phyloP scores from a whole-genome alignment of 30 jellyfish, hydroid and myxozoan genomes.

The Haliclystus octoradiatus region DNA sequence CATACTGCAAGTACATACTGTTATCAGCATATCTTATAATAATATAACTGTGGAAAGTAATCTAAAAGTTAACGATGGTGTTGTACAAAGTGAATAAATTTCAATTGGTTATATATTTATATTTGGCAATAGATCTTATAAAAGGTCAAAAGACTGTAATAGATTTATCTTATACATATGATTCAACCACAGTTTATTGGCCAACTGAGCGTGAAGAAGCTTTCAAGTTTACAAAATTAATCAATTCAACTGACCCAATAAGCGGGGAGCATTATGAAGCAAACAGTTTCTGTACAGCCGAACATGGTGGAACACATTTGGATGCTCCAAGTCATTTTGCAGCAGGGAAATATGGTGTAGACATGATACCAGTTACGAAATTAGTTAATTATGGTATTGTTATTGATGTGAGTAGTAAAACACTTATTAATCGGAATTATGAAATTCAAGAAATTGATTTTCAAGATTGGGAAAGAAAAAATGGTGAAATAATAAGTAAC shows the following conservation, averaged over 20 bases:
- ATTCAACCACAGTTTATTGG: slow-evolving; percentile 36
- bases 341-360: slow-evolving; percentile 44
- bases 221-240: slow-evolving; percentile 17
- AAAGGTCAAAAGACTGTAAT: no score
- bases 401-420: slow-evolving; percentile 35
- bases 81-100: no score
- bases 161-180: slow-evolving; percentile 29
- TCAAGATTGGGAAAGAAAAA: slow-evolving; percentile 28
- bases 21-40: no score
- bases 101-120: no score
- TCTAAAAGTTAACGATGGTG: no score
- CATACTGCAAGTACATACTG: no score
- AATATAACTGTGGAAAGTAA: no score
- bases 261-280: slow-evolving; percentile 38
- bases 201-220: slow-evolving; percentile 44
- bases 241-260: slow-evolving; percentile 1
- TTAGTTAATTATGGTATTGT: slow-evolving; percentile 42
- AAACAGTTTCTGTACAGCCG: slow-evolving; percentile 54
- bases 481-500: slow-evolving; percentile 28
- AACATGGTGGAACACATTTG: slow-evolving; percentile 80
- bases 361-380: slow-evolving; percentile 30
- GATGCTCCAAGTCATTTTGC: slow-evolving; percentile 86
- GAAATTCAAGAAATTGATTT: slow-evolving; percentile 29
- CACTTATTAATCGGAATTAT: slow-evolving; percentile 26
- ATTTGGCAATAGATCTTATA: no score